phyloP scores from a whole-genome alignment of 37 sponge, comb jelly and placozoan genomes.

The Theonella swinhoei region DNA sequence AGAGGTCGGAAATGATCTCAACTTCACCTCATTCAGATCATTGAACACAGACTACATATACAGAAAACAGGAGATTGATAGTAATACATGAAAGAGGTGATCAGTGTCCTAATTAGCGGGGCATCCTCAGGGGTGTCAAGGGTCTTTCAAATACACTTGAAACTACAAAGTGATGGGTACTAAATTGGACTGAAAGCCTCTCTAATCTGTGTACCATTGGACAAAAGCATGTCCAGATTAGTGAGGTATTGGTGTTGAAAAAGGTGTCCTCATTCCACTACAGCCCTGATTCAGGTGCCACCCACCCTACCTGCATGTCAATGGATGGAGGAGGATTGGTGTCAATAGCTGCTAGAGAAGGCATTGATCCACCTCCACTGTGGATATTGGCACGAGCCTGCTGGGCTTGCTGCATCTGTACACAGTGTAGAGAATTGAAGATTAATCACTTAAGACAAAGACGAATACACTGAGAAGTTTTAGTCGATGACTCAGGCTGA shows the following conservation, averaged over 20 bases:
- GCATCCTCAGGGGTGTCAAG: no score
- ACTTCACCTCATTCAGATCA: slow-evolving; percentile 34
- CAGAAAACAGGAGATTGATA: background rate
- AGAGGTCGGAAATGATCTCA: background rate
- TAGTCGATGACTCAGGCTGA: no score
- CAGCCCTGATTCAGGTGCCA: background rate
- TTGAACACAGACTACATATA: slow-evolving; percentile 12
- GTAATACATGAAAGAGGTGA: background rate
- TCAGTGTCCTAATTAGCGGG: no score
- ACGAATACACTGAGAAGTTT: background rate
- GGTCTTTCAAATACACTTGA: no score
- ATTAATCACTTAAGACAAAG: background rate
- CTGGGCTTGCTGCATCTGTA: slow-evolving; percentile 72
- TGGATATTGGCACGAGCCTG: slow-evolving; percentile 44
- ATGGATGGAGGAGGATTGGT: slow-evolving; percentile 40
- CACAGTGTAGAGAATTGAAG: background rate
- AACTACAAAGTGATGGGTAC: no score
- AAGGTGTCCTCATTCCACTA: background rate
- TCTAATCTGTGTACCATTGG: no score
- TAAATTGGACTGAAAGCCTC: no score
- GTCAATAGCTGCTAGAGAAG: slow-evolving; percentile 69
- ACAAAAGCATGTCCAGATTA: no score
- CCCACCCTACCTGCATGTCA: slow-evolving; percentile 48
- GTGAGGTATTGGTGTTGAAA: background rate
- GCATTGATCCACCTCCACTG: slow-evolving; percentile 76